Conservation (phyloP, 2,797 vertebrate genomes). For the Enteromius unitaeniatus region DNA sequence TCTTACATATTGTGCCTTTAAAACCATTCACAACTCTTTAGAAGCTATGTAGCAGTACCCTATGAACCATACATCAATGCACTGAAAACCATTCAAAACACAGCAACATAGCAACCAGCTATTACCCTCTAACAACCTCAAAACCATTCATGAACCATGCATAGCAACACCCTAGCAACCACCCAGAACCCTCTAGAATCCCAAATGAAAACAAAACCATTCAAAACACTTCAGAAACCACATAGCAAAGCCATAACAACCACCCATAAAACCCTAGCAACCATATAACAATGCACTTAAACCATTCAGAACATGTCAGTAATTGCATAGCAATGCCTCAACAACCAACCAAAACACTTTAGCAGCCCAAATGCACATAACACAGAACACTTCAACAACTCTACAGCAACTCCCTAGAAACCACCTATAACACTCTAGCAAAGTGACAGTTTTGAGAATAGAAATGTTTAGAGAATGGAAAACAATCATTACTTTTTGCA, state of each 20-base stretch:
- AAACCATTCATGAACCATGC: too few species aligned
- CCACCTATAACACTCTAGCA: not conserved
- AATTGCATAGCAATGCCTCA: not conserved
- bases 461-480: not conserved
- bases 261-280: not conserved
- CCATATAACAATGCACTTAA: not conserved
- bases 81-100: too few species aligned
- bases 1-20: too few species aligned
- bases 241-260: not conserved
- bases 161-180: not conserved
- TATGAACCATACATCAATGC: too few species aligned
- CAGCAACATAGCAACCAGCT: too few species aligned
- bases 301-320: not conserved
- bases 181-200: not conserved
- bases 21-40: too few species aligned
- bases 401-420: not conserved
- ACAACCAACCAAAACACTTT: not conserved
- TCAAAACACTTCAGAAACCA: not conserved
- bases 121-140: too few species aligned
- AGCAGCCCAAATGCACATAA: not conserved
- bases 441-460: not conserved
- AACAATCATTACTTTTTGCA: not conserved
- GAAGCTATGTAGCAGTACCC: too few species aligned
- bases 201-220: not conserved
- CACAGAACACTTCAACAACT: not conserved